A percentile compares a stretch with the other conserved stretches of the same genome.
Evolutionary conservation across 1,140 invertebrate genomes (phyloP).

Genomic region (Drosophila pandora): DNA sequence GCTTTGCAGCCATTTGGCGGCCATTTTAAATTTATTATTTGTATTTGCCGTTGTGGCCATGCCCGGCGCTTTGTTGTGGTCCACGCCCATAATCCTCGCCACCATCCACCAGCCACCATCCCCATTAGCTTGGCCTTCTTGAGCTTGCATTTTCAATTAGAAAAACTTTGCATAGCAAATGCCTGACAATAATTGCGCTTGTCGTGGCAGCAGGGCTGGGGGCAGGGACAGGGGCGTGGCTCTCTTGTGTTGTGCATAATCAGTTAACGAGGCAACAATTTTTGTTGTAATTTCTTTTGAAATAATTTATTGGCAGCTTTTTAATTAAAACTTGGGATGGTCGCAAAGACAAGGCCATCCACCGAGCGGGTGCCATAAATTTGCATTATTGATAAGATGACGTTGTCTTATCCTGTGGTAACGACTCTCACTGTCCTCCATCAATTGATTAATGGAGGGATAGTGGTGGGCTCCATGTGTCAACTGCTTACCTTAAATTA

Average conservation of each 20-base stretch:
- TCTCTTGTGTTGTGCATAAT: slow-evolving; percentile 75
- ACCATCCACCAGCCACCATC: neutral
- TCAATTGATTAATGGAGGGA: slow-evolving; percentile 42
- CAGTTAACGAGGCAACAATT: slow-evolving; percentile 78
- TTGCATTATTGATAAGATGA: slow-evolving; percentile 55
- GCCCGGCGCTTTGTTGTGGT: slow-evolving; percentile 47
- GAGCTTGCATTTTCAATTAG: slow-evolving; percentile 81
- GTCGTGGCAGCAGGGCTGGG: slow-evolving; percentile 20
- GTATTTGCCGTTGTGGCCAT: slow-evolving; percentile 69
- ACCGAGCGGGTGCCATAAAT: slow-evolving; percentile 59
- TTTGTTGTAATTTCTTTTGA: slow-evolving; percentile 80
- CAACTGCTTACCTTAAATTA: slow-evolving; percentile 45
- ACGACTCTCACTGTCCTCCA: slow-evolving; percentile 6
- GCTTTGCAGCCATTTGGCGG: slow-evolving; percentile 63
- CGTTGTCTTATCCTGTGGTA: slow-evolving; percentile 28
- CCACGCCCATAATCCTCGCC: slow-evolving; percentile 36
- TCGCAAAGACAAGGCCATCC: slow-evolving; percentile 37
- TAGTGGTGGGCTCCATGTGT: slow-evolving; percentile 43
- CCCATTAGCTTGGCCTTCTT: slow-evolving; percentile 27
- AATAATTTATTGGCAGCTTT: slow-evolving; percentile 80
- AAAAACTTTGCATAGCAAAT: slow-evolving; percentile 76
- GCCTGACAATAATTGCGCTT: slow-evolving; percentile 75
- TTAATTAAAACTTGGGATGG: slow-evolving; percentile 71
- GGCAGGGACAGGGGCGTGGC: slow-evolving; percentile 7
- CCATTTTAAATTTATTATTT: slow-evolving; percentile 79